Conservation (phyloP, 2,888 invertebrate genomes). For the Junonia oenone region DNA sequence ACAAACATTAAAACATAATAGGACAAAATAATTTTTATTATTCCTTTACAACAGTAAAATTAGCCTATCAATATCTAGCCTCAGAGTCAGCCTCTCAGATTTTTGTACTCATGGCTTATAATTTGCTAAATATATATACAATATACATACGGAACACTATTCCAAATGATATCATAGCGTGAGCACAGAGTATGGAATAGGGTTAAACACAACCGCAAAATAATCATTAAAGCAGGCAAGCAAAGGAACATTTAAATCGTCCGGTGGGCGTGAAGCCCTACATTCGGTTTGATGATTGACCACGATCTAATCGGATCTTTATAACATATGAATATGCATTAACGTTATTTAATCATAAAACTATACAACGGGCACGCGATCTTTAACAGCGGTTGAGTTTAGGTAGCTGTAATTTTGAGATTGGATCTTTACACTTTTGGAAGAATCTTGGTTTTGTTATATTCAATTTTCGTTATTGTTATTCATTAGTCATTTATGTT, state of each 20-base stretch:
- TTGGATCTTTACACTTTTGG: too few relatives aligned
- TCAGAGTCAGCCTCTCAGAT: too few relatives aligned
- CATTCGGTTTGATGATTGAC: slow-evolving; percentile 40
- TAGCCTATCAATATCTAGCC: too few relatives aligned
- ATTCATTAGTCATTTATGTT: too few relatives aligned
- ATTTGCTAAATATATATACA: not conserved
- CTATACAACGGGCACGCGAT: not conserved
- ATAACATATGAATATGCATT: slow-evolving; percentile 9
- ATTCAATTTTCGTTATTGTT: not conserved
- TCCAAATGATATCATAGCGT: slow-evolving; percentile 6
- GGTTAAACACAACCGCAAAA: slow-evolving; percentile 26
- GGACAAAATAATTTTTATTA: too few relatives aligned
- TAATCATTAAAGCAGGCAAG: slow-evolving; percentile 29
- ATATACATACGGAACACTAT: not conserved
- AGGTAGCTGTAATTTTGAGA: too few relatives aligned
- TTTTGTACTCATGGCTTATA: too few relatives aligned
- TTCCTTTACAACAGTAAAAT: too few relatives aligned
- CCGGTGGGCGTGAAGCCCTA: slow-evolving; percentile 46
- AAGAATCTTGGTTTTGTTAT: too few relatives aligned
- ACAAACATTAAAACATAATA: too few relatives aligned
- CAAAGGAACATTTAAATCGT: slow-evolving; percentile 35
- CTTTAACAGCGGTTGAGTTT: too few relatives aligned
- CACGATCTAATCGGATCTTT: slow-evolving; percentile 25
- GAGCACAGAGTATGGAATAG: slow-evolving; percentile 3
- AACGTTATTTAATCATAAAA: not conserved